Conservation (phyloP, 2,113 vertebrate genomes). For the Rhegmatorhina hoffmannsi region DNA sequence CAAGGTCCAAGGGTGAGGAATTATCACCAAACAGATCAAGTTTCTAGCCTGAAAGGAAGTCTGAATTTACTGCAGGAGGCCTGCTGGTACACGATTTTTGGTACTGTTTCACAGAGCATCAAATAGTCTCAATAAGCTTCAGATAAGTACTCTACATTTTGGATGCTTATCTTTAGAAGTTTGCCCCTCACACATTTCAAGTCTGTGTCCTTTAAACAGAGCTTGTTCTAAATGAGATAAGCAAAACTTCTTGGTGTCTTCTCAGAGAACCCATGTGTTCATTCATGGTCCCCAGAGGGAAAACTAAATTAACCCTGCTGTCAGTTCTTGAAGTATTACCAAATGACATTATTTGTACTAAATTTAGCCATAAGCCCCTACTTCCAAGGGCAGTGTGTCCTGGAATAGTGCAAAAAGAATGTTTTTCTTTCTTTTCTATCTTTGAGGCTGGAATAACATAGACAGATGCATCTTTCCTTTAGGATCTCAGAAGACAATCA, state of each 20-base stretch:
- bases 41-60: constrained; percentile 1
- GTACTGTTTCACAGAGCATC: neutral
- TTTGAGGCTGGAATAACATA: neutral
- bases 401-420: constrained; percentile 26
- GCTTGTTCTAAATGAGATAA: neutral
- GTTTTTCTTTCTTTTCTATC: constrained; percentile 8
- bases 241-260: neutral
- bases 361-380: neutral
- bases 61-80: neutral
- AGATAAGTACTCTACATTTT: neutral
- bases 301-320: neutral
- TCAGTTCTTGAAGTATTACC: constrained; percentile 22
- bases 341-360: constrained; percentile 30
- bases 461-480: neutral
- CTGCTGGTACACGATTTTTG: neutral
- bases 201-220: neutral
- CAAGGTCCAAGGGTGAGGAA: neutral
- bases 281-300: neutral
- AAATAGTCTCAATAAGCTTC: neutral
- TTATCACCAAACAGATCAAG: neutral
- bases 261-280: neutral
- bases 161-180: constrained; percentile 12
- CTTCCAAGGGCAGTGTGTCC: neutral
- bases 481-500: neutral
- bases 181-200: neutral